These are phyloP conservation scores for Chymomyza caudatula DNA, from an alignment of 2,888 invertebrate species.

Conservation along the genomic window DNA sequence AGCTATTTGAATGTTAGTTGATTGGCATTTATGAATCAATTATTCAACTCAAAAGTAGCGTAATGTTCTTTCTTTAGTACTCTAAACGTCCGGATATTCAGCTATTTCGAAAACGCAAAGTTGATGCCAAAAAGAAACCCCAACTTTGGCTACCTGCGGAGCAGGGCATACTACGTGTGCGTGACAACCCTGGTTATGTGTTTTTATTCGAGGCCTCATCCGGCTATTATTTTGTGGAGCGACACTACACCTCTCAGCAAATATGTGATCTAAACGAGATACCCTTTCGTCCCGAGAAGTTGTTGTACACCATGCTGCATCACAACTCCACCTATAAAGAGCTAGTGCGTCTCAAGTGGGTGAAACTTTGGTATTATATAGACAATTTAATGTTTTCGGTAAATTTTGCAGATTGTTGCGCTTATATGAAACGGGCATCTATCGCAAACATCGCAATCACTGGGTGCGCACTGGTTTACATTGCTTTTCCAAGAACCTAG, in stretches of 20 bases:
- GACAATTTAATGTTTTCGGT: background rate
- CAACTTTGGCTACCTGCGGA: slow-evolving; percentile 63
- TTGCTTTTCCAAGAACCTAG: slow-evolving; percentile 66
- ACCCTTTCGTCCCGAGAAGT: slow-evolving; percentile 59
- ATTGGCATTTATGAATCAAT: background rate
- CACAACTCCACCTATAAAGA: slow-evolving; percentile 75
- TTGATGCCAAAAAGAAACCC: slow-evolving; percentile 45
- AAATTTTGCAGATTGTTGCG: slow-evolving; percentile 54
- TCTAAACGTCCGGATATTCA: slow-evolving; percentile 58
- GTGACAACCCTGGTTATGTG: slow-evolving; percentile 72
- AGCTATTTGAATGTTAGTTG: slow-evolving; percentile 71
- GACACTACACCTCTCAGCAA: slow-evolving; percentile 64
- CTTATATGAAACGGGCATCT: slow-evolving; percentile 71
- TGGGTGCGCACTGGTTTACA: slow-evolving; percentile 68
- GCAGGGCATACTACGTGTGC: slow-evolving; percentile 67
- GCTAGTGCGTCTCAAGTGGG: slow-evolving; percentile 68
- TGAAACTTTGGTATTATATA: background rate
- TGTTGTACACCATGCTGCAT: slow-evolving; percentile 55
- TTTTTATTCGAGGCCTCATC: slow-evolving; percentile 67
- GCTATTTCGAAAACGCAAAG: slow-evolving; percentile 54
- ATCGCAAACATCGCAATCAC: slow-evolving; percentile 61
- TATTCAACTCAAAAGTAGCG: background rate
- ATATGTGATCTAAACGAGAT: slow-evolving; percentile 77
- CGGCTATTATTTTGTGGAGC: slow-evolving; percentile 65
- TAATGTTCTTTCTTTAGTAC: slow-evolving; percentile 30